Base-by-base conservation (phyloP, 2,113 vertebrate species). In the Ageneiosus marmoratus region DNA sequence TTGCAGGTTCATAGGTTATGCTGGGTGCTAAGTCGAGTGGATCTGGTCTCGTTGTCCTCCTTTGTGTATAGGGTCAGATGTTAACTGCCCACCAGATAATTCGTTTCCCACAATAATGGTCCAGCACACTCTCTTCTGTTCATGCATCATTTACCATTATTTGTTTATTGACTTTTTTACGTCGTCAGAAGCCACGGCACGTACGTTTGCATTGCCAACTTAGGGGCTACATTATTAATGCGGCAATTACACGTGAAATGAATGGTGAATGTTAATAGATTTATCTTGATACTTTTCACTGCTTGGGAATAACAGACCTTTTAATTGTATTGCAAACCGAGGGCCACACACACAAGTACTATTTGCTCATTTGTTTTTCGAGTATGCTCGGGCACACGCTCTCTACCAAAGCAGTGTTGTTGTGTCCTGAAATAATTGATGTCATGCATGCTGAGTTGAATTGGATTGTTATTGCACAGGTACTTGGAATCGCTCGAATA, bases 151-250 rank as follows among this genome's bases (percentile, higher is more conserved):
- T 85, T 86, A 89, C 73, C 84, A 81, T 80, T 75, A 86, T 79
- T 87, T 85, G 86, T 86, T 86, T 84, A 89, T 87, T 79, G 84
- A 85, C 82, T 84, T 78, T 83, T 53, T 84, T 82, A 58, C 69
- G 70, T 75, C 32, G 80, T 81, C 86, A 58, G 83, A 77, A 83
- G 83, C 80, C 44, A 69, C 79, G 41, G 82, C 58, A 44, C 58
- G 41, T 16, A 27, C 80, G 80, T 87, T 83, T 85, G 84, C 86
- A 85, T 87, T 51, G 32, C 51, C 60, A 44, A 85, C 13, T 72
- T 55, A 77, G 77, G 32, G 53, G 77, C 20, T 20, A 29, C 69
- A 16, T 85, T 87, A 87, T 85, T 85, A 87, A 87, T 87, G 86
- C 50, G 70, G 77, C 83, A 87, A 83, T 85, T 87, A 85, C 63